Conservation (phyloP, 2,113 vertebrate genomes). For the Hepsetus odoe region DNA sequence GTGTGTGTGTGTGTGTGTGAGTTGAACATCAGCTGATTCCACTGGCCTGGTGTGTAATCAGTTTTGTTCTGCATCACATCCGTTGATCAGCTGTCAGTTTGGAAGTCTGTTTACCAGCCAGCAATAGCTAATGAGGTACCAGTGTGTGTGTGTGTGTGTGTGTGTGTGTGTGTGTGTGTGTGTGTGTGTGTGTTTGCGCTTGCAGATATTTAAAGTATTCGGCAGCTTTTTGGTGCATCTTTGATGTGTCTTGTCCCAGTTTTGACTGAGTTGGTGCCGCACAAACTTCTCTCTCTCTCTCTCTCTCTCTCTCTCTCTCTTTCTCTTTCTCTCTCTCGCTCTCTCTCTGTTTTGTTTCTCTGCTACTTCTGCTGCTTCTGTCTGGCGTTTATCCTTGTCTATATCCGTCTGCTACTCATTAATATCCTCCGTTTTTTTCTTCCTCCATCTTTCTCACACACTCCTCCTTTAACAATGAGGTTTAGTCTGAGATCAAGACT, state of each 20-base stretch:
- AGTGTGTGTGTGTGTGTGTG: slow-evolving; percentile 23
- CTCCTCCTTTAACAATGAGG: no score
- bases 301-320: neutral
- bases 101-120: slow-evolving; percentile 19
- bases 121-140: slow-evolving; percentile 32
- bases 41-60: slow-evolving; percentile 32
- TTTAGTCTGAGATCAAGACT: no score
- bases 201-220: slow-evolving; percentile 35
- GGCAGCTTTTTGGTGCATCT: slow-evolving; percentile 47
- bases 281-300: slow-evolving; percentile 56
- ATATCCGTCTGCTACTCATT: neutral
- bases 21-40: neutral
- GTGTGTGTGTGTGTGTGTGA: slow-evolving; percentile 3
- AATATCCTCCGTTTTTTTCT: slow-evolving; percentile 35
- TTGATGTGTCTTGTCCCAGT: slow-evolving; percentile 66
- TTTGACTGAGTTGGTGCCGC: slow-evolving; percentile 60
- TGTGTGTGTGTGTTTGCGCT: slow-evolving; percentile 33
- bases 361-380: neutral
- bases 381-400: neutral
- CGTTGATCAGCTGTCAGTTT: slow-evolving; percentile 22
- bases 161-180: slow-evolving; percentile 10
- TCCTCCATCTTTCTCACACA: neutral
- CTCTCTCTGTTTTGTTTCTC: neutral
- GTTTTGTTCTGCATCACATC: slow-evolving; percentile 43
- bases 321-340: neutral